A percentile compares a stretch with the other conserved stretches of the same genome.
phyloP scores from a whole-genome alignment of 2,797 vertebrate species.

The Coregonus sp. region DNA sequence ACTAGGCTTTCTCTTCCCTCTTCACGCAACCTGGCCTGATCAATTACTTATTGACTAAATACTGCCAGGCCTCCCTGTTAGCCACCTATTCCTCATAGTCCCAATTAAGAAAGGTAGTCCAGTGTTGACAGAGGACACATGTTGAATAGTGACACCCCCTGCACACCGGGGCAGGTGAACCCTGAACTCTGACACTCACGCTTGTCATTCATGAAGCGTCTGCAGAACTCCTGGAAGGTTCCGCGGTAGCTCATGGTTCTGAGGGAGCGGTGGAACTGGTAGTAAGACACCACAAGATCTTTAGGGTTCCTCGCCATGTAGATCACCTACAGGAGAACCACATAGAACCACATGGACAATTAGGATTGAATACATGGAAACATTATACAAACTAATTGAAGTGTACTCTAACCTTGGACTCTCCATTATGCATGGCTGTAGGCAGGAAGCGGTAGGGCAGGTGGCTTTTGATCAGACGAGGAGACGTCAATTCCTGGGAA shows the following conservation, averaged over 20 bases:
- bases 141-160: not conserved
- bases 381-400: not conserved
- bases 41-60: not conserved
- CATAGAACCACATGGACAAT: not conserved
- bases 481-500: conserved; percentile 89
- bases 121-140: not conserved
- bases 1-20: not conserved
- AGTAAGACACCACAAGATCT: conserved; percentile 97
- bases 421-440: conserved; percentile 90
- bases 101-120: not conserved
- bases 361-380: not conserved
- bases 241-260: conserved; percentile 99
- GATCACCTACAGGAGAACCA: conserved; percentile 82
- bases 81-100: not conserved
- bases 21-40: not conserved
- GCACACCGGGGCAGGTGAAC: not conserved
- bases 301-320: conserved; percentile 99
- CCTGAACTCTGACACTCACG: conserved; percentile 71
- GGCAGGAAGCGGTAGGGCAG: conserved; percentile 95
- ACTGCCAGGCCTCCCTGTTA: not conserved
- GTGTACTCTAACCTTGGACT: conserved; percentile 87
- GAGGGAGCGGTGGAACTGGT: conserved; percentile 97
- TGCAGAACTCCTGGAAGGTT: conserved; percentile 97
- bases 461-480: conserved; percentile 97
- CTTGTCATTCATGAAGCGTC: conserved; percentile 97